Evolutionary conservation across 92 coral and sea anemone species (phyloP), one percentile per base, ranked within the genome.

Genomic region (Zoanthus gigantus): DNA sequence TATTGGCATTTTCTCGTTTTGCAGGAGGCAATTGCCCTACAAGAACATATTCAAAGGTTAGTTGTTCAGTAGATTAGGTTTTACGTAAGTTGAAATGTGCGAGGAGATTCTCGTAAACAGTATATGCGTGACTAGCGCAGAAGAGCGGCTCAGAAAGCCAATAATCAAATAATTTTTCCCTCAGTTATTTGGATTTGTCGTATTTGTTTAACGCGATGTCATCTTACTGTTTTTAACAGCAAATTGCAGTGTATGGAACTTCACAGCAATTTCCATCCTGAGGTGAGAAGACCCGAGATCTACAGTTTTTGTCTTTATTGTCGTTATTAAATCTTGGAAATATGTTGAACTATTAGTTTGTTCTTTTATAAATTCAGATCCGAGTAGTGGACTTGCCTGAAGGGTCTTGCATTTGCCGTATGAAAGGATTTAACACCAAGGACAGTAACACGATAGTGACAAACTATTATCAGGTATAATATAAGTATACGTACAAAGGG

Each of bases 361-460:
- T 10, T 16, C 50, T 44, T 77, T 9, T 50, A 74, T 34, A 11
- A 32, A 50, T 80, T 67, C 76, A 96, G 98, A 89, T 91, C 52
- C 89, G 98, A 57, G 93, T 96, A 7, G 88, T 94, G 34, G 89
- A 92, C 72, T 82, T 96, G 45, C 98, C 98, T 23, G 72, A 76
- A 1, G 71, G 87, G 4, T 97, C 92, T 44, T 88, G 94, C 58
- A 72, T 90, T 18, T 96, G 98, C 83, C 94, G 97, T 54, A 87
- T 96, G 56, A 81, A 89, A 61, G 94, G 98, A 30, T 89, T 94
- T 74, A 96, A 96, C 88, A 94, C 71, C 58, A 93, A 96, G 44
- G 98, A 96, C 86, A 77, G 88, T 30, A 96, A 96, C 84, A 78
- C 98, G 29, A 88, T 96, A 2, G 94, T 96, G n/a, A 96, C 96